A percentile compares a stretch with the other conserved stretches of the same genome.
These are phyloP conservation scores for Leucopternis melanops DNA, from an alignment of 2,113 vertebrate species.

Conservation along the genomic window DNA sequence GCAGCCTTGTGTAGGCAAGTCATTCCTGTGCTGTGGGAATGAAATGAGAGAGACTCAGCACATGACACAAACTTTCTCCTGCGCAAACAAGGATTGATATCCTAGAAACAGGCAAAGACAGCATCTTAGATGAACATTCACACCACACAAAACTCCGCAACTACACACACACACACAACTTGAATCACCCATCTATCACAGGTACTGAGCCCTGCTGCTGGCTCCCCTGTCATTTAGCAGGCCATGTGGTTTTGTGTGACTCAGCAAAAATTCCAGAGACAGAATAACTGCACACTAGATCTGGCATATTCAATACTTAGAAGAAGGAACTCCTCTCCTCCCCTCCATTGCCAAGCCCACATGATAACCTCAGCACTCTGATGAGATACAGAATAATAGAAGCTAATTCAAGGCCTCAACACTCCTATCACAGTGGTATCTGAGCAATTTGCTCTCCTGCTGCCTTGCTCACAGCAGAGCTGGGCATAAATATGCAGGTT, in stretches of 20 bases:
- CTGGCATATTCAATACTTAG: background rate
- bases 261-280: background rate
- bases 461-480: background rate
- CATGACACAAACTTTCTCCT: background rate
- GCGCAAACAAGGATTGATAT: background rate
- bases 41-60: background rate
- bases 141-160: background rate
- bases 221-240: background rate
- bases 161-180: background rate
- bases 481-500: background rate
- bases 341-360: background rate
- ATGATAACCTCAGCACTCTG: background rate
- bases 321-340: background rate
- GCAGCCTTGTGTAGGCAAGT: background rate
- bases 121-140: background rate
- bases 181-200: no score
- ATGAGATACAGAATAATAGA: background rate
- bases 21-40: background rate
- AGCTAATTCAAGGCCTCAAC: background rate
- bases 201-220: background rate
- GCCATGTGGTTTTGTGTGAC: rapidly evolving
- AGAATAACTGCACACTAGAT: background rate
- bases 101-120: background rate
- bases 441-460: background rate
- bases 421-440: background rate